A percentile compares a stretch with the other conserved stretches of the same genome.
These are phyloP conservation scores for Orestias chungarensis DNA, from an alignment of 2,797 vertebrate genomes.

Conservation along the genomic window DNA sequence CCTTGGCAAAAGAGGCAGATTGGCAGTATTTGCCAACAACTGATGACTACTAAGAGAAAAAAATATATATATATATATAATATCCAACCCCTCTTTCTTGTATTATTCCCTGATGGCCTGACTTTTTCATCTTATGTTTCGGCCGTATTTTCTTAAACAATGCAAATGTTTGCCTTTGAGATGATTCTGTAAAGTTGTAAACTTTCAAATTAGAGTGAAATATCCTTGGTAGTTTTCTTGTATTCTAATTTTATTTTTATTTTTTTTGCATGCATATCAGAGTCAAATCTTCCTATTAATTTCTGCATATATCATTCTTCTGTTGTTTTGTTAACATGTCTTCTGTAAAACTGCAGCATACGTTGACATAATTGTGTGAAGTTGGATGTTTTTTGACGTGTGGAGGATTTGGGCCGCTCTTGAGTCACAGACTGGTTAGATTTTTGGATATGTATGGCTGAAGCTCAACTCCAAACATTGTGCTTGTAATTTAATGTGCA, in stretches of 20 bases:
- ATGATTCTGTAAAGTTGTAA: neutral
- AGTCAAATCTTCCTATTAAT: conserved; percentile 73
- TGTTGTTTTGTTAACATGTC: conserved; percentile 52
- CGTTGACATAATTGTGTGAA: conserved; percentile 23
- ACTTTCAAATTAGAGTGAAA: conserved; percentile 20
- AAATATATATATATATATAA: too few relatives aligned
- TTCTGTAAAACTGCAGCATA: conserved; percentile 25
- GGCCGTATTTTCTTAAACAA: neutral
- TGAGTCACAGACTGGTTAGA: conserved; percentile 11
- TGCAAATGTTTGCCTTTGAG: neutral
- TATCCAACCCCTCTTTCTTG: neutral
- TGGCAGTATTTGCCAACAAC: neutral
- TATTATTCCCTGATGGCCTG: neutral
- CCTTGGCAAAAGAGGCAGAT: neutral
- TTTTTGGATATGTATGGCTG: conserved; percentile 4
- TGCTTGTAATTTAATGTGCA: conserved; percentile 11
- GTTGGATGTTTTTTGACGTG: conserved; percentile 26
- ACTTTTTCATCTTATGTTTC: neutral
- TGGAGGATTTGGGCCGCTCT: conserved; percentile 28
- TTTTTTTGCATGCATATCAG: conserved; percentile 74
- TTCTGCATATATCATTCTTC: conserved; percentile 58
- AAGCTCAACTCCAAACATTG: conserved; percentile 1
- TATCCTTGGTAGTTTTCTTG: conserved; percentile 38
- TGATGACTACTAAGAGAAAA: neutral
- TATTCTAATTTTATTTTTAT: conserved; percentile 59